Base-by-base conservation (phyloP, 2,797 vertebrate genomes). In the Typhlichthys eigenmanni region DNA sequence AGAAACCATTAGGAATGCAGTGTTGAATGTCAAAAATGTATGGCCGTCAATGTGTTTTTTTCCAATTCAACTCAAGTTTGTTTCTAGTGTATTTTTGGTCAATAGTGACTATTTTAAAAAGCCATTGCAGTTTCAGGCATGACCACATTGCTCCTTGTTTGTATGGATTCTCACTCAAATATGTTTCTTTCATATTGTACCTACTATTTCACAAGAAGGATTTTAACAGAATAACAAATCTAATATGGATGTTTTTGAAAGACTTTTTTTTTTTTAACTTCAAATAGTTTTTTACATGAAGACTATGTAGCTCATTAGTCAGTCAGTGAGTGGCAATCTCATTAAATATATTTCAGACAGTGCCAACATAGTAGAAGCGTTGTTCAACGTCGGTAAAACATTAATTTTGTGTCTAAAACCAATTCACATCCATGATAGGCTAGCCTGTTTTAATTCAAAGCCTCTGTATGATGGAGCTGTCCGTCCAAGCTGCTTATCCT, bases 401-500 rank as follows among this genome's bases (percentile, higher is more conserved):
- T 71, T 49, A 47, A 13, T 72, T 59, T 63, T 49, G 8, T 72
- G 55, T 72, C 63, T 69, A 60, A 47, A 71, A 62, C 17, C 54
- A 32, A 52, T 61, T 53, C 5, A 19, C 9, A 10, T 52, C 46
- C 54, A 24, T 17, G 49, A 13, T 16, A 29, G 24, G 46, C 12
- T 13, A 13, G n/a, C 19, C 54, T 66, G 8, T 66, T 72, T 45
- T 34, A 72, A 75, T 59, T 47, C 13, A 1, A 11, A n/a, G 59
- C 34, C 17, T 55, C 60, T 32, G 46, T 13, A 34, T 50, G 13
- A 47, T 60, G 59, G 43, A 12, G 49, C 62, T 67, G 75, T 71
- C 82, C 60, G 64, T 82, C 75, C 72, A 64, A 10, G 48, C 34
- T 38, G 7, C 50, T 67, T 48, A 0, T 55, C 54, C 54, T 58